Conservation (phyloP, 2,888 invertebrate genomes). For the Emmelina monodactyla region DNA sequence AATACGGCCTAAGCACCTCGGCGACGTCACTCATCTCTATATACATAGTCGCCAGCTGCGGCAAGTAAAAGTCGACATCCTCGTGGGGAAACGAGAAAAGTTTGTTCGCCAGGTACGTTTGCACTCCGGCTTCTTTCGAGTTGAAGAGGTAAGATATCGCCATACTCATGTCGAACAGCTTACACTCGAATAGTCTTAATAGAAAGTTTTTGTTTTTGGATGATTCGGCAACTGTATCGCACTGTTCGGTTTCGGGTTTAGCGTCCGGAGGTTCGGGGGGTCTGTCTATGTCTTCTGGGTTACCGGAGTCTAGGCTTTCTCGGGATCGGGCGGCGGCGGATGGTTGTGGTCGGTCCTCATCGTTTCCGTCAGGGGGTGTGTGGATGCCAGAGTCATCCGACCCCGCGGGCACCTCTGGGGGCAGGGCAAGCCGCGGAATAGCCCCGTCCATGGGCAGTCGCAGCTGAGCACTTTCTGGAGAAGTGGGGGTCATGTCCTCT, state of each 20-base stretch:
- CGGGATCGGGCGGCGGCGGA: constrained; percentile 69
- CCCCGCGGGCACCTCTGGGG: constrained; percentile 63
- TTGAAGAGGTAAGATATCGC: constrained; percentile 98
- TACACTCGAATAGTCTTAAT: constrained; percentile 94
- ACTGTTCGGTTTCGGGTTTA: constrained; percentile 17
- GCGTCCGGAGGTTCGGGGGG: constrained; percentile 51
- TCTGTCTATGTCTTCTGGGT: constrained; percentile 68
- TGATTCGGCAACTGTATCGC: constrained; percentile 30
- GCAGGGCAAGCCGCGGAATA: constrained; percentile 67
- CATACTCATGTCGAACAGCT: constrained; percentile 96
- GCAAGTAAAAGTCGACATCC: constrained; percentile 97
- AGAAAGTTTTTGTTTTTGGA: constrained; percentile 72
- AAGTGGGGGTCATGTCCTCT: constrained; percentile 75
- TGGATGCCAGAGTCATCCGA: constrained; percentile 83
- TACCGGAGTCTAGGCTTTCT: constrained; percentile 78
- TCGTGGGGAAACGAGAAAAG: constrained; percentile 92
- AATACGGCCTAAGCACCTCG: constrained; percentile 69
- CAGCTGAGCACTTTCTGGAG: constrained; percentile 49
- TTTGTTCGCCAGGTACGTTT: constrained; percentile 97
- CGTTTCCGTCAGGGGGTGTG: constrained; percentile 46
- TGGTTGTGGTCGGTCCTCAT: constrained; percentile 58
- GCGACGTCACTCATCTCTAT: constrained; percentile 98
- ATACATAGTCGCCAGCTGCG: constrained; percentile 98
- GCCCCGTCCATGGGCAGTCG: constrained; percentile 41
- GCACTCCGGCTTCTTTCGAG: constrained; percentile 97